These are phyloP conservation scores for Anomalospiza imberbis DNA, from an alignment of 2,797 vertebrate species.

Conservation along the genomic window DNA sequence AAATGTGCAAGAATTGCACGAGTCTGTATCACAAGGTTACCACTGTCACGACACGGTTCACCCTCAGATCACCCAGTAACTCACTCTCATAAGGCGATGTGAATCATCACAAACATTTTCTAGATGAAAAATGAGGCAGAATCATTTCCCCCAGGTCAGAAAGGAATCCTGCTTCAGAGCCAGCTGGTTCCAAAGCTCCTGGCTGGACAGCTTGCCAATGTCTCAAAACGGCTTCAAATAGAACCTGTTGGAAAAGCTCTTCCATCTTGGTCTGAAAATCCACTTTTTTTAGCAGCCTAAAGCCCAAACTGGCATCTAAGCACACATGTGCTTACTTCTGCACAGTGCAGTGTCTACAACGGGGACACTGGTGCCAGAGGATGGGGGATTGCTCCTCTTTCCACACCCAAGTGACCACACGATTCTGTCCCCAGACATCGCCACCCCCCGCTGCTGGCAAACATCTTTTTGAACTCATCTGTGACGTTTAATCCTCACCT, in stretches of 20 bases:
- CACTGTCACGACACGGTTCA: neutral
- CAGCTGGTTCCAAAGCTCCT: neutral
- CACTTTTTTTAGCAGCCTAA: neutral
- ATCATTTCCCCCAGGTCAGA: neutral
- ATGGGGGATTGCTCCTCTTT: neutral
- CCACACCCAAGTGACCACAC: neutral
- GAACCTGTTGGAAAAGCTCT: neutral
- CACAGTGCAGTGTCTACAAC: neutral
- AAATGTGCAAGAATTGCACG: neutral
- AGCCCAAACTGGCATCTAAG: neutral
- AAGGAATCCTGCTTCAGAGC: neutral
- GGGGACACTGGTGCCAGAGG: neutral
- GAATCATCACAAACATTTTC: neutral
- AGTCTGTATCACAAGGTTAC: neutral
- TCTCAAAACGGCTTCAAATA: neutral
- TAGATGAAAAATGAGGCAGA: neutral
- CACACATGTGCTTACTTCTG: neutral
- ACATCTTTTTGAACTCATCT: neutral
- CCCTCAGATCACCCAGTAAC: neutral
- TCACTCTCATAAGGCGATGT: neutral
- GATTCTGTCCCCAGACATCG: neutral
- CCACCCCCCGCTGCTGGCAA: neutral
- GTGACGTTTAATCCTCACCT: neutral
- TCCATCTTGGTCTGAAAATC: neutral
- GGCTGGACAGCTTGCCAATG: neutral